phyloP scores from a whole-genome alignment of 1,140 invertebrate genomes.

The Coboldia fuscipes region DNA sequence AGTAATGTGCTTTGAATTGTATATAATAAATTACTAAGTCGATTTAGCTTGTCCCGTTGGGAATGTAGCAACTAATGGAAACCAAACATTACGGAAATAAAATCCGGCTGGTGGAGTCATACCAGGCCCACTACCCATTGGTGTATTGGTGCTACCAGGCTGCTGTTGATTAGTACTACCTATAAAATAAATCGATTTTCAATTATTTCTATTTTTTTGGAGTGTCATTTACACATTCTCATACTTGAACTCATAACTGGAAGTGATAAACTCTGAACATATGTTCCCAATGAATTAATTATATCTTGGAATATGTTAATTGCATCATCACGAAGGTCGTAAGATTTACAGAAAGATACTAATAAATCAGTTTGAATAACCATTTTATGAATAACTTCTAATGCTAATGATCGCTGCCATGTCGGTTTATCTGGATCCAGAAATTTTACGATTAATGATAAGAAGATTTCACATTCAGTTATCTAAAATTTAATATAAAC shows the following conservation, averaged over 20 bases:
- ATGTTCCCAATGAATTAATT: slow-evolving; percentile 82
- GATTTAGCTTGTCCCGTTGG: slow-evolving; percentile 69
- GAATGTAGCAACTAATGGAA: slow-evolving; percentile 67
- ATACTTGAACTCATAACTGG: too few species aligned
- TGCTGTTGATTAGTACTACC: too few species aligned
- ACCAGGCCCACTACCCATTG: slow-evolving; percentile 31
- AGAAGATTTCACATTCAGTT: slow-evolving; percentile 96
- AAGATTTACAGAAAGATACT: slow-evolving; percentile 81
- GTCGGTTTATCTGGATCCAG: slow-evolving; percentile 86
- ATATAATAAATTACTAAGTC: slow-evolving; percentile 57
- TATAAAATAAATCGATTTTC: too few species aligned
- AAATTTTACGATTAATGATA: slow-evolving; percentile 92
- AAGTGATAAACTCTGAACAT: slow-evolving; percentile 89
- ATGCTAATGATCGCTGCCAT: slow-evolving; percentile 85
- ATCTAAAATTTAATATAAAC: too few species aligned
- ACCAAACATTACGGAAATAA: slow-evolving; percentile 76
- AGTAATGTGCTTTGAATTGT: too few species aligned
- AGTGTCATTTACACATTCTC: too few species aligned
- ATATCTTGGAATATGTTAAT: slow-evolving; percentile 90
- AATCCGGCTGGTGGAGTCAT: slow-evolving; percentile 79
- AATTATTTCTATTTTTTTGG: too few species aligned
- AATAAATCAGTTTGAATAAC: slow-evolving; percentile 69
- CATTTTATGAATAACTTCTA: slow-evolving; percentile 92
- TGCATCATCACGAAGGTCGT: slow-evolving; percentile 81
- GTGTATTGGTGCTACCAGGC: too few species aligned